Conservation (phyloP, 2,888 invertebrate species). For the Heterodera filipjevi region DNA sequence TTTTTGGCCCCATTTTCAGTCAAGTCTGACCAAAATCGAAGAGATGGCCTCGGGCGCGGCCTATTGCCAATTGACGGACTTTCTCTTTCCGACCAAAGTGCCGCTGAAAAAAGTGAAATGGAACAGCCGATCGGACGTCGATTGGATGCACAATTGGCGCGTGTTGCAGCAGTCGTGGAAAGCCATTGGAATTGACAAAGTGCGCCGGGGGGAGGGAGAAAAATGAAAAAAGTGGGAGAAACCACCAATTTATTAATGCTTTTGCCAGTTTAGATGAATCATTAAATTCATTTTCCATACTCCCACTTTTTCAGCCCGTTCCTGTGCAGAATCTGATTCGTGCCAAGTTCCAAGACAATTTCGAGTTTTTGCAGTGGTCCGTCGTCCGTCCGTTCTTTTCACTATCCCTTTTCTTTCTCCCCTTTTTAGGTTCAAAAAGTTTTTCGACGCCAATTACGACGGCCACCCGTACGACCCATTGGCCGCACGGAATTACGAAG, state of each 20-base stretch:
- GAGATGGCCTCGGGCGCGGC: conserved; percentile 97
- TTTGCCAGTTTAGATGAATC: too few species aligned
- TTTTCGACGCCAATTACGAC: conserved; percentile 36
- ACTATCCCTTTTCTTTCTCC: too few species aligned
- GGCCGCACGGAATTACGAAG: conserved; percentile 34
- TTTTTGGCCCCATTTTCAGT: too few species aligned
- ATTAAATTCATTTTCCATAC: background rate
- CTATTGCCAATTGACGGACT: conserved; percentile 99
- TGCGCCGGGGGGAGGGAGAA: conserved; percentile 67
- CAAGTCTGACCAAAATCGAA: conserved; percentile 88
- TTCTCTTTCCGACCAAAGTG: conserved; percentile 80
- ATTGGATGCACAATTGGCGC: conserved; percentile 99
- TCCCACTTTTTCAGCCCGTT: conserved; percentile 66
- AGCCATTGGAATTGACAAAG: conserved; percentile 97
- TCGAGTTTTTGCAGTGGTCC: conserved; percentile 72
- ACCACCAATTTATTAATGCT: too few species aligned
- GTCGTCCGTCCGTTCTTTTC: background rate
- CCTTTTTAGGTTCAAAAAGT: conserved; percentile 29
- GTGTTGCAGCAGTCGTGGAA: conserved; percentile 93
- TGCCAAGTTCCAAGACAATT: conserved; percentile 99
- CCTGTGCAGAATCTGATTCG: conserved; percentile 76
- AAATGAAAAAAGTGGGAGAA: too few species aligned
- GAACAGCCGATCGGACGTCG: conserved; percentile 72
- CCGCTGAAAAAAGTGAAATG: conserved; percentile 53
- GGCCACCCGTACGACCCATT: conserved; percentile 32